phyloP scores from a whole-genome alignment of 2,888 invertebrate species.

The Odontomyia ornata region DNA sequence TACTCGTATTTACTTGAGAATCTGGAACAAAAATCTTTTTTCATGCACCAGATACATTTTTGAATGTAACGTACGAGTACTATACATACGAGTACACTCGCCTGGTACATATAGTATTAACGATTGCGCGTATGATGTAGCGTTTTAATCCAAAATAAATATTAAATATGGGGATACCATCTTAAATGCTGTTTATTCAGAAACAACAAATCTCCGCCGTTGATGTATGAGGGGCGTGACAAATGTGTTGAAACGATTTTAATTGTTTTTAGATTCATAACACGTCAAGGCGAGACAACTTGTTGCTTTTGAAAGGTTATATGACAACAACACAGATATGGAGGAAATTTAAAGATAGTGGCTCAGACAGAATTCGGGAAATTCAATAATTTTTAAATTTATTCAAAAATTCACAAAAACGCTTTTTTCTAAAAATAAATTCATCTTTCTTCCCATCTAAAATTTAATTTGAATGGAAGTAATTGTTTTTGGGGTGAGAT shows the following conservation, averaged over 20 bases:
- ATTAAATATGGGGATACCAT: background rate
- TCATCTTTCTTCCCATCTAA: background rate
- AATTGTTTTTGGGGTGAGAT: no score
- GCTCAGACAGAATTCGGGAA: no score
- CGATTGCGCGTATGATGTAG: no score
- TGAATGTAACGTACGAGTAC: background rate
- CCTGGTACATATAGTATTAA: no score
- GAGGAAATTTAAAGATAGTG: background rate
- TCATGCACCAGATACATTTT: no score
- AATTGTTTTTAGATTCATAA: background rate
- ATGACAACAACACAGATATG: background rate
- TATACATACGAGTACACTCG: background rate
- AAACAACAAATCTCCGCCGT: background rate
- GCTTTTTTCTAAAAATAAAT: background rate
- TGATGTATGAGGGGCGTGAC: background rate
- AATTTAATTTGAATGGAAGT: background rate
- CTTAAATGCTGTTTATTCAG: background rate
- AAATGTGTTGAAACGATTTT: slow-evolving; percentile 30
- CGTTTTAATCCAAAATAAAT: slow-evolving; percentile 5
- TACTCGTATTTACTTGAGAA: slow-evolving; percentile 3
- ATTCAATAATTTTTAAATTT: no score
- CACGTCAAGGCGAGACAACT: background rate
- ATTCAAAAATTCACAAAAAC: background rate
- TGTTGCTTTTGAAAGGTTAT: slow-evolving; percentile 2
- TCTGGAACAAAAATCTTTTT: background rate